Evolutionary conservation across 2,113 vertebrate genomes (phyloP).

Genomic region (Sisor rabdophorus): DNA sequence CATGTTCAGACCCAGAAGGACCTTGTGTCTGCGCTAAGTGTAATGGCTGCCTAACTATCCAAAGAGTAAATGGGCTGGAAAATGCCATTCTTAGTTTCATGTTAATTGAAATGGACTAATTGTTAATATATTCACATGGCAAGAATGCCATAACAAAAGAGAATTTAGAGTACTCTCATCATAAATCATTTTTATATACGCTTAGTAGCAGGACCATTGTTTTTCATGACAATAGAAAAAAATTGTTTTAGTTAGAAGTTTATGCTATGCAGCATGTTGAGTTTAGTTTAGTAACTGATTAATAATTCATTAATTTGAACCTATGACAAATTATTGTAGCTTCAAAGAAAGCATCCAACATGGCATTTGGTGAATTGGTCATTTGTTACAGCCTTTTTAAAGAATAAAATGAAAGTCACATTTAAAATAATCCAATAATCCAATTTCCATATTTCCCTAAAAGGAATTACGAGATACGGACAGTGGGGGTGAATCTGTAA

Average conservation of each 20-base stretch:
- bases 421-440: slow-evolving; percentile 41
- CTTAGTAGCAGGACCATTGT: background rate
- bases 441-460: slow-evolving; percentile 45
- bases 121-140: slow-evolving; percentile 79
- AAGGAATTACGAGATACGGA: slow-evolving; percentile 53
- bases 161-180: slow-evolving; percentile 58
- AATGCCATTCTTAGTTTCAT: slow-evolving; percentile 97
- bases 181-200: slow-evolving; percentile 59
- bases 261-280: background rate
- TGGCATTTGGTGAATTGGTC: slow-evolving; percentile 12
- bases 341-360: background rate
- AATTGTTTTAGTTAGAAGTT: too few species aligned
- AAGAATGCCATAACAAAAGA: slow-evolving; percentile 65
- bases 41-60: slow-evolving; percentile 84
- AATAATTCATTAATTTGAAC: background rate
- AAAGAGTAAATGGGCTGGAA: slow-evolving; percentile 95
- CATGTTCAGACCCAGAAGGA: slow-evolving; percentile 69
- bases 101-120: slow-evolving; percentile 95
- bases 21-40: slow-evolving; percentile 75
- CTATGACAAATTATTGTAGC: background rate
- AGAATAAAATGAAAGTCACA: slow-evolving; percentile 18
- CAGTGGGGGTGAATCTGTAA: slow-evolving; percentile 49
- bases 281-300: background rate
- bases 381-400: slow-evolving; percentile 36
- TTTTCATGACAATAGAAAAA: too few species aligned